phyloP scores from a whole-genome alignment of 2,888 invertebrate genomes.

The Sesamia inferens region DNA sequence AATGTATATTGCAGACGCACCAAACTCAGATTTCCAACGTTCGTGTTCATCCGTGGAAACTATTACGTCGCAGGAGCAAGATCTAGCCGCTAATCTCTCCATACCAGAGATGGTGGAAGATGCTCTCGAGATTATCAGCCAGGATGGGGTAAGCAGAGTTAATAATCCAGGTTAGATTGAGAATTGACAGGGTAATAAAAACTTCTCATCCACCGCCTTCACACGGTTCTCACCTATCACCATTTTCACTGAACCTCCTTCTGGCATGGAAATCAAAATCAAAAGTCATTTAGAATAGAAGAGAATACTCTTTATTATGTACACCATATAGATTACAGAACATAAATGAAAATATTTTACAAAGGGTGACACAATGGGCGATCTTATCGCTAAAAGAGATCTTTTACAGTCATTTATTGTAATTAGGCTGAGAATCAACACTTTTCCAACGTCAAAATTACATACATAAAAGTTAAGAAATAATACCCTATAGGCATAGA shows the following conservation, averaged over 20 bases:
- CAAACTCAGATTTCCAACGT: constrained; percentile 60
- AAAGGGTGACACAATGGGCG: no score
- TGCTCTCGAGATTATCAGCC: constrained; percentile 82
- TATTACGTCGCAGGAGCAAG: constrained; percentile 63
- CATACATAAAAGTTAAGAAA: no score
- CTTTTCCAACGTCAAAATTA: no score
- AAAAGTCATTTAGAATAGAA: no score
- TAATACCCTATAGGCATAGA: no score
- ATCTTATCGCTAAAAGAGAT: no score
- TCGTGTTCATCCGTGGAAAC: constrained; percentile 67
- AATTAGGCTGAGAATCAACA: no score
- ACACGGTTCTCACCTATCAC: not conserved
- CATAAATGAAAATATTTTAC: no score
- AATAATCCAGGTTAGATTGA: not conserved
- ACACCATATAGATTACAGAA: no score
- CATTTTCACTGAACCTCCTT: not conserved
- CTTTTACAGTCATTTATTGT: no score
- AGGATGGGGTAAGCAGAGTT: constrained; percentile 80
- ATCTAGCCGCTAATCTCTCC: constrained; percentile 65
- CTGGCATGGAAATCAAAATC: not conserved
- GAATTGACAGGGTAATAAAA: not conserved
- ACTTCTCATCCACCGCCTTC: not conserved
- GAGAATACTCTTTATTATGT: no score
- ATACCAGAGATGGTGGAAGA: constrained; percentile 83
- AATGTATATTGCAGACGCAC: constrained; percentile 13